phyloP scores from a whole-genome alignment of 2,113 vertebrate genomes.

The Sapayoa aenigma region DNA sequence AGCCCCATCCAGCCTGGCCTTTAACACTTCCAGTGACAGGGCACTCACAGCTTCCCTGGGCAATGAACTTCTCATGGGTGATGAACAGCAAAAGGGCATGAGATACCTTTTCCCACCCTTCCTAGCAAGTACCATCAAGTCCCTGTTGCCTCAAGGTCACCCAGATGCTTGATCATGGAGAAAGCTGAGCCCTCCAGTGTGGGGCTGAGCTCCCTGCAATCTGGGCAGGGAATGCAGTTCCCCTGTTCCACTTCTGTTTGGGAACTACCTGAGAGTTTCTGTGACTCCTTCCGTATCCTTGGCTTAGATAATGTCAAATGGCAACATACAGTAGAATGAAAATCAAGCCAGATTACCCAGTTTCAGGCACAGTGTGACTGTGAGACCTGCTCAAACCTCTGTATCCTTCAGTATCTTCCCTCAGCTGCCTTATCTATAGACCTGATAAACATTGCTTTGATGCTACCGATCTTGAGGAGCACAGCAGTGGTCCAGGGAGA shows the following conservation, averaged over 20 bases:
- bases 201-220: rapidly evolving
- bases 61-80: not conserved
- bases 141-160: not conserved
- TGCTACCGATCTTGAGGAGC: not conserved
- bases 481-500: not conserved
- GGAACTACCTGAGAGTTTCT: not conserved
- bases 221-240: not conserved
- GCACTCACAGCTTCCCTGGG: not conserved
- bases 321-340: not conserved
- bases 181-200: not conserved
- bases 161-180: not conserved
- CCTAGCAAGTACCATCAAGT: not conserved
- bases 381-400: not conserved
- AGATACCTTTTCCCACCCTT: not conserved
- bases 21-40: not conserved
- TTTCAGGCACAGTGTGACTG: not conserved
- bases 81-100: not conserved
- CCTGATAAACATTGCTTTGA: not conserved
- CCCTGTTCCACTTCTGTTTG: not conserved
- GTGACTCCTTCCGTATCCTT: not conserved
- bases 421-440: not conserved
- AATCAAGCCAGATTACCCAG: not conserved
- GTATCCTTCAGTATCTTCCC: not conserved
- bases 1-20: not conserved
- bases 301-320: not conserved